A percentile compares a stretch with the other conserved stretches of the same genome.
These are phyloP conservation scores for Oophaga pumilio DNA, from an alignment of 2,113 vertebrate species.

Conservation along the genomic window DNA sequence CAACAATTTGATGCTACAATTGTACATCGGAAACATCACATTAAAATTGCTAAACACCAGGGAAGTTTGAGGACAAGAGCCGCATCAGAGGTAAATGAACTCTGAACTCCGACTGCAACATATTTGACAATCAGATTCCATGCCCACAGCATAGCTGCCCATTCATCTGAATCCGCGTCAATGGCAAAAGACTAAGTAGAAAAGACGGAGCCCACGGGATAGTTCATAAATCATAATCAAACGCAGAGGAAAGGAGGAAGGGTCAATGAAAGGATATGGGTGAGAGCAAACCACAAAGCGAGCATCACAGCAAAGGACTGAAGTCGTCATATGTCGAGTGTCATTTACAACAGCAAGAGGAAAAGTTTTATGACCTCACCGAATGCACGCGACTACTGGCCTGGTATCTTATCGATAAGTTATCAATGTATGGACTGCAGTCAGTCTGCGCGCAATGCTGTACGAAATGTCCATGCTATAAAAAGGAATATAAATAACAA, in stretches of 20 bases:
- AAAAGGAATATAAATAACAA: too few species aligned
- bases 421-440: too few species aligned
- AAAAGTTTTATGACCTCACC: not conserved
- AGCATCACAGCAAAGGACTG: not conserved
- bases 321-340: not conserved
- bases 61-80: not conserved
- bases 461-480: too few species aligned
- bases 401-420: too few species aligned
- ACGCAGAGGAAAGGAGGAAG: slow-evolving; percentile 23
- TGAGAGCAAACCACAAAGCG: not conserved
- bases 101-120: slow-evolving; percentile 8
- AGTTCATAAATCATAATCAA: slow-evolving; percentile 55
- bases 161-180: slow-evolving; percentile 50
- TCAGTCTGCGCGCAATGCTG: too few species aligned
- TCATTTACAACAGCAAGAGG: not conserved
- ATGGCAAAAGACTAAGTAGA: slow-evolving; percentile 41
- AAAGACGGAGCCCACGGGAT: slow-evolving; percentile 49
- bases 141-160: slow-evolving; percentile 47
- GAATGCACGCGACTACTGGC: too few species aligned
- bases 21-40: not conserved
- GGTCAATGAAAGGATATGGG: slow-evolving; percentile 40
- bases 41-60: not conserved
- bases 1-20: not conserved
- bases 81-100: not conserved
- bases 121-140: slow-evolving; percentile 43